phyloP scores from a whole-genome alignment of 30 jellyfish, hydroid and myxozoan species.

The Aurelia coerulea region DNA sequence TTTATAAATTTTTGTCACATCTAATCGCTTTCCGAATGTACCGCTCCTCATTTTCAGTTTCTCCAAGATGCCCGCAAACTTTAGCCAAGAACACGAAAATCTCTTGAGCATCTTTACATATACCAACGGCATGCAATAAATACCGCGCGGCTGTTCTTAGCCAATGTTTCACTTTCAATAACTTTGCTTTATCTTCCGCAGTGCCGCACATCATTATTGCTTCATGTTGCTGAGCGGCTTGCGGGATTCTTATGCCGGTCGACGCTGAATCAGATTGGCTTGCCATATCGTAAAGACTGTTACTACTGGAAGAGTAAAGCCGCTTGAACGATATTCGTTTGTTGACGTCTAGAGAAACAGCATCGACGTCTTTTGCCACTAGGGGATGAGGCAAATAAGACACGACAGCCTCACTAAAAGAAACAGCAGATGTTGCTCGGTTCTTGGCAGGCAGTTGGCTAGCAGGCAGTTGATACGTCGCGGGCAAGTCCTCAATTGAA shows the following conservation, averaged over 20 bases:
- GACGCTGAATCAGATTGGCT: background rate
- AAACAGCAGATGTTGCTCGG: no score
- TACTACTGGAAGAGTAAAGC: conserved; percentile 16
- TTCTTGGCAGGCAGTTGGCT: no score
- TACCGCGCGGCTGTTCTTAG: conserved; percentile 39
- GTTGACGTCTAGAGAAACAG: no score
- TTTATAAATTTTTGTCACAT: no score
- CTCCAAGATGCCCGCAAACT: conserved; percentile 36
- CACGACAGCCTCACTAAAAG: no score
- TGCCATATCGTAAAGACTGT: conserved; percentile 20
- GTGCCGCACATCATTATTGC: no score
- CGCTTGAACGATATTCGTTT: background rate
- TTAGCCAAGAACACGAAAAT: conserved; percentile 7
- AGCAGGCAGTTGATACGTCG: no score
- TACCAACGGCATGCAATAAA: conserved; percentile 37
- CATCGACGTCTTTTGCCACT: no score
- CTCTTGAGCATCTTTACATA: conserved; percentile 29
- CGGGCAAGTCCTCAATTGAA: no score
- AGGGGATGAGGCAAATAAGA: no score
- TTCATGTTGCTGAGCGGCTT: no score
- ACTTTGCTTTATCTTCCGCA: background rate
- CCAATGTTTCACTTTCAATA: conserved; percentile 2
- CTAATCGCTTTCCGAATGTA: conserved; percentile 11
- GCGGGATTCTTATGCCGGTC: no score
- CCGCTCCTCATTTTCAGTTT: background rate